Conservation (phyloP, 2,797 vertebrate genomes). For the Liasis olivaceus region DNA sequence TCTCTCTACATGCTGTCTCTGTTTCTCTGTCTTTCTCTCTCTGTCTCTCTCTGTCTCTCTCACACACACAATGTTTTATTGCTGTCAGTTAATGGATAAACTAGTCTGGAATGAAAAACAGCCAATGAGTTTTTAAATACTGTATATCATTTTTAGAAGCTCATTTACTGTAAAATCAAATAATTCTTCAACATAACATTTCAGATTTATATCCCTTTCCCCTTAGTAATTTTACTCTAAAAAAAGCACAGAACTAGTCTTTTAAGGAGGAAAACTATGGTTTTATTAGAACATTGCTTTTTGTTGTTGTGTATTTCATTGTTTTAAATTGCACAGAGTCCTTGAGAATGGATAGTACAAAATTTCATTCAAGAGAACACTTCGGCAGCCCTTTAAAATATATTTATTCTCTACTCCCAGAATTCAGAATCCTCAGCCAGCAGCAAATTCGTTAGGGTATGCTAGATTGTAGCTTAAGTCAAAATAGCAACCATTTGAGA, state of each 20-base stretch:
- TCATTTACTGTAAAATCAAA: constrained; percentile 45
- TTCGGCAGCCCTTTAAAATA: neutral
- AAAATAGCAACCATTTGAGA: neutral
- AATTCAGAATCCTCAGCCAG: neutral
- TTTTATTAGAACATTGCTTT: neutral
- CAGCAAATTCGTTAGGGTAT: neutral
- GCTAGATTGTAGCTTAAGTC: too few relatives aligned
- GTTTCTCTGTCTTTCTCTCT: neutral
- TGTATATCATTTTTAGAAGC: neutral
- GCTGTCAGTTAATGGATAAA: constrained; percentile 38
- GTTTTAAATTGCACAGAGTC: neutral
- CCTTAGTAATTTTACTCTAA: constrained; percentile 37
- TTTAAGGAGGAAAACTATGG: neutral
- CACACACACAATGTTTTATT: constrained; percentile 3
- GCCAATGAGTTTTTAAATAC: constrained; percentile 47
- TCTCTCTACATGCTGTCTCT: constrained; percentile 1
- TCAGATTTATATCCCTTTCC: neutral
- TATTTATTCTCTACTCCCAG: neutral
- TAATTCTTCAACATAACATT: constrained; percentile 22
- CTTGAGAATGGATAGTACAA: neutral
- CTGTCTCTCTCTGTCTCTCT: neutral
- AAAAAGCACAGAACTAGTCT: constrained; percentile 5
- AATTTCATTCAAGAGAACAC: neutral
- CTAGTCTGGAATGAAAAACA: constrained; percentile 43
- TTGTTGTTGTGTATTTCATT: constrained; percentile 6